Evolutionary conservation across 2,797 vertebrate genomes (phyloP), one percentile per base, ranked within the genome.

Genomic region (Premnoplex brunnescens): DNA sequence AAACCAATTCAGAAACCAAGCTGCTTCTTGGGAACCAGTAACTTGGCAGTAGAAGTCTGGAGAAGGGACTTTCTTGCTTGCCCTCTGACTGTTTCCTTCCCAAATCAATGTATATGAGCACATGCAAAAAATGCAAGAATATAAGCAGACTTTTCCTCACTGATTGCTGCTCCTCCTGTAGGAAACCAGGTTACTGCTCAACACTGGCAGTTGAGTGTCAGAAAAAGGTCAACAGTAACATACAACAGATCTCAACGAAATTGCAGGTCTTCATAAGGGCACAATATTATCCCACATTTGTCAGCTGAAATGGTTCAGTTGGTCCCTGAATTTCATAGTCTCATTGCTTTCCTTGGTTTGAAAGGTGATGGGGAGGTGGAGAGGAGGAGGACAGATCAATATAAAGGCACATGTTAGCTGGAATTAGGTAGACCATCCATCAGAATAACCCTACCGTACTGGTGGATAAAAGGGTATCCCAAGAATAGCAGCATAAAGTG

Each of bases 361-460:
- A 80, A 85, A 93, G 71, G 41, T 51, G 73, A 66, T 41, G 46
- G 21, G 52, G 32, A 78, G 26, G 30, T 23, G 10, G 6, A 9
- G 6, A 78, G 67, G n/a, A 81, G 54, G n/a, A 81, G 81, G 48
- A 30, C 32, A 64, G 41, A 55, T 59, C 79, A 43, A 1, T 6
- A 34, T 22, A 84, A 89, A 88, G 72, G 68, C 30, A 89, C 43
- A 13, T 58, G 83, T 62, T 94, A 71, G 59, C 9, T 83, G 58
- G 43, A 91, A 90, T 93, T 93, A 85, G 49, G 39, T 17, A 88
- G 75, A 19, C 26, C 74, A 93, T 84, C 80, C 68, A 76, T 91
- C 91, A 93, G 83, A 95, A 83, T 64, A 89, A 89, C 14, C 28
- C 54, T 82, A 80, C 54, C 28, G 44, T 24, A 91, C 76, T 20